These are phyloP conservation scores for Blomia tropicalis DNA, from an alignment of 2,888 invertebrate species.

Conservation along the genomic window DNA sequence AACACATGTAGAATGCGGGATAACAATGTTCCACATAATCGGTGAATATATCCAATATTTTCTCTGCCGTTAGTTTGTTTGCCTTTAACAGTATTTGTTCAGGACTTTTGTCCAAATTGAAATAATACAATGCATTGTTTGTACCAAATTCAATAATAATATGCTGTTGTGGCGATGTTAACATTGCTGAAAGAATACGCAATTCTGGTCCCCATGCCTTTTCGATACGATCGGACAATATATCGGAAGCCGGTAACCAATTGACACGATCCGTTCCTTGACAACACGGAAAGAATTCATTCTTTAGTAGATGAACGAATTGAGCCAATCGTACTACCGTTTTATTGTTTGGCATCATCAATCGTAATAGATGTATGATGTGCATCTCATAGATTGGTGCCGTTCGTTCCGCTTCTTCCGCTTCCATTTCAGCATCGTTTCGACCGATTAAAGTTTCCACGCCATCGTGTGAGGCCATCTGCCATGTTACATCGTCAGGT, in stretches of 20 bases:
- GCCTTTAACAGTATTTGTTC: slow-evolving; percentile 23
- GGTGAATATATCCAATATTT: slow-evolving; percentile 14
- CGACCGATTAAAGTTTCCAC: slow-evolving; percentile 5
- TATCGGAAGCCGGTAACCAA: slow-evolving; percentile 19
- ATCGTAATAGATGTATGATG: slow-evolving; percentile 8
- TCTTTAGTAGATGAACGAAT: neutral
- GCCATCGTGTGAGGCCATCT: neutral
- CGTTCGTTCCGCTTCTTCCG: neutral
- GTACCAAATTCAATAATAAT: neutral
- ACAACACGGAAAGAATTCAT: slow-evolving; percentile 14
- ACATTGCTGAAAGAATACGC: neutral
- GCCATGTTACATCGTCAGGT: neutral
- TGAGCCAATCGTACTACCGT: neutral
- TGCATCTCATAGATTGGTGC: neutral
- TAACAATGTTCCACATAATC: slow-evolving; percentile 24
- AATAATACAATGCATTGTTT: neutral
- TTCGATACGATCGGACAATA: neutral
- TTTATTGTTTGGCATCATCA: slow-evolving; percentile 1
- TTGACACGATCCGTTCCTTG: slow-evolving; percentile 14
- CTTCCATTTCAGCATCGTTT: slow-evolving; percentile 16
- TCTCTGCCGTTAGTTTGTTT: neutral
- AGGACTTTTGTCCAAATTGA: neutral
- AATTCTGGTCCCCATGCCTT: slow-evolving; percentile 27
- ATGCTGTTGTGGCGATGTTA: neutral
- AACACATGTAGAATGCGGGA: slow-evolving; percentile 19